A percentile compares a stretch with the other conserved stretches of the same genome.
Evolutionary conservation across 2,888 invertebrate species (phyloP).

Genomic region (Girardia tigrina): DNA sequence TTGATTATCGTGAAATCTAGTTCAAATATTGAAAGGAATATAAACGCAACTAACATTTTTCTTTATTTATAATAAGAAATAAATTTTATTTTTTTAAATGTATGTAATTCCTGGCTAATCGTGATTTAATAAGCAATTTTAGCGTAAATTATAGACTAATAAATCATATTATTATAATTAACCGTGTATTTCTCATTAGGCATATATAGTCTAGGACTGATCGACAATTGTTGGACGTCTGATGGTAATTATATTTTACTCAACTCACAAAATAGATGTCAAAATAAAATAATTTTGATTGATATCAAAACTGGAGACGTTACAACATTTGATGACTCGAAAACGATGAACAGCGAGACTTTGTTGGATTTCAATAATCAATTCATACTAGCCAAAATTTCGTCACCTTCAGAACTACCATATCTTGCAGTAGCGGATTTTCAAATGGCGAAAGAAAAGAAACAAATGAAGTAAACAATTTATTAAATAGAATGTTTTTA

Average conservation of each 20-base stretch:
- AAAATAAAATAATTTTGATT: conserved; percentile 18
- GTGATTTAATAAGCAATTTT: too few species aligned
- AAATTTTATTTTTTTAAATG: too few species aligned
- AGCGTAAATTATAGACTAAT: too few species aligned
- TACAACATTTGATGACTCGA: background rate
- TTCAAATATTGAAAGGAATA: too few species aligned
- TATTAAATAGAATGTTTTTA: background rate
- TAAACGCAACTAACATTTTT: too few species aligned
- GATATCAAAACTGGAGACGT: background rate
- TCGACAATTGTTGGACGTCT: background rate
- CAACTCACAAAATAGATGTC: background rate
- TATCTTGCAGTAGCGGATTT: background rate
- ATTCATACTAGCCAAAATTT: background rate
- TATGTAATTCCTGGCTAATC: too few species aligned
- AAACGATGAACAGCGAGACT: background rate
- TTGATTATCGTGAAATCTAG: too few species aligned
- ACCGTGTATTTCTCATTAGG: background rate
- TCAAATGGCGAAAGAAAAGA: background rate
- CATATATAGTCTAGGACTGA: background rate
- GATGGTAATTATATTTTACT: background rate
- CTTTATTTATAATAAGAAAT: too few species aligned
- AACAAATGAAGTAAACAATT: background rate
- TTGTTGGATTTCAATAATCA: background rate
- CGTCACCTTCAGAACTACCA: background rate
- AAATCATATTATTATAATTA: too few species aligned